Conservation (phyloP, 2,888 invertebrate genomes). For the Pedicia rivosa region DNA sequence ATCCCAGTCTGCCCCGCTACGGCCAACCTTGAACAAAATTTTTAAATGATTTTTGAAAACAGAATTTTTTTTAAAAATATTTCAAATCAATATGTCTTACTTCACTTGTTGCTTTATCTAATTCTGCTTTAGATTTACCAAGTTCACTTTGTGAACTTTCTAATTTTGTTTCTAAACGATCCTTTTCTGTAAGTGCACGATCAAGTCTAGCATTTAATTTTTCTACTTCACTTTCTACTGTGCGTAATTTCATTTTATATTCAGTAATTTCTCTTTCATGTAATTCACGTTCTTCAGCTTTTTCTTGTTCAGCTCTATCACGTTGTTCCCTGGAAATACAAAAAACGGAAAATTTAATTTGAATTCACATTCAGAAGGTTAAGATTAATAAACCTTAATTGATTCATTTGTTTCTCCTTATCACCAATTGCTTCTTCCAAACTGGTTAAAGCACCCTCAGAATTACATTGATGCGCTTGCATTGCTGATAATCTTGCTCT, state of each 20-base stretch:
- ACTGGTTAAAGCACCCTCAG: constrained; percentile 82
- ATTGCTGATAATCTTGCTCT: constrained; percentile 77
- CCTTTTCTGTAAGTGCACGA: constrained; percentile 78
- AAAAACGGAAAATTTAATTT: too few species aligned
- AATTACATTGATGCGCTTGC: constrained; percentile 88
- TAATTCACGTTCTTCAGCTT: constrained; percentile 86
- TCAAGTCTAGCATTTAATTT: constrained; percentile 75
- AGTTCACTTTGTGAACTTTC: constrained; percentile 87
- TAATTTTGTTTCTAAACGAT: constrained; percentile 75
- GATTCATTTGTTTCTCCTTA: constrained; percentile 94
- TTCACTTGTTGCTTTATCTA: constrained; percentile 82
- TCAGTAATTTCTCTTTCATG: constrained; percentile 89
- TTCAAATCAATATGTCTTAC: constrained; percentile 19
- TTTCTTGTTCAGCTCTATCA: constrained; percentile 89
- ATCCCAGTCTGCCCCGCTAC: constrained; percentile 63
- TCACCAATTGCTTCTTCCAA: constrained; percentile 92
- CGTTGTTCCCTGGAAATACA: constrained; percentile 54
- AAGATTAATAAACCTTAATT: constrained; percentile 33
- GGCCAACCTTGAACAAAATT: constrained; percentile 33
- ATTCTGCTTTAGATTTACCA: constrained; percentile 85
- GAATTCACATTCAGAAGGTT: not conserved
- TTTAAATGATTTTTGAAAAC: not conserved
- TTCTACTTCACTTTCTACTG: constrained; percentile 81
- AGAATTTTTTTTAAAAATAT: not conserved
- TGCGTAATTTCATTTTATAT: constrained; percentile 85